phyloP scores from a whole-genome alignment of 2,888 invertebrate species.

The Notodonta dromedarius region DNA sequence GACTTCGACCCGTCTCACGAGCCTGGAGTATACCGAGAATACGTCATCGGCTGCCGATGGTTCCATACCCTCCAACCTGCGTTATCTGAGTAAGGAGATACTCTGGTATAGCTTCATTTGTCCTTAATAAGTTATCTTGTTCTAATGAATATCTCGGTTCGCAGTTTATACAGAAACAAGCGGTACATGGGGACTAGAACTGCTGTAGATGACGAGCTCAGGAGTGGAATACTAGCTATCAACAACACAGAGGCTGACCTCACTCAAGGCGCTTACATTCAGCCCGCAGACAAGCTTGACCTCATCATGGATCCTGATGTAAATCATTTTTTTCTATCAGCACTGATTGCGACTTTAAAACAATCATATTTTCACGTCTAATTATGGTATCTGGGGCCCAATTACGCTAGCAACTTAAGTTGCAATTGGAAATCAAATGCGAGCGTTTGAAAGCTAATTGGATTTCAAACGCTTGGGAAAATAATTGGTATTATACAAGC shows the following conservation, averaged over 20 bases:
- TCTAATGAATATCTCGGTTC: not conserved
- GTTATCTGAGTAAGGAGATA: slow-evolving; percentile 41
- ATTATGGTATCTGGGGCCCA: no score
- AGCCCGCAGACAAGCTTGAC: slow-evolving; percentile 49
- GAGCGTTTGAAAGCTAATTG: no score
- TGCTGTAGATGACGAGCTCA: slow-evolving; percentile 41
- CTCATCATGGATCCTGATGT: slow-evolving; percentile 53
- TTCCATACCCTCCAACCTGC: slow-evolving; percentile 61
- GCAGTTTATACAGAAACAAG: slow-evolving; percentile 48
- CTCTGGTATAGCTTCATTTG: no score
- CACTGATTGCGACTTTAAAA: no score
- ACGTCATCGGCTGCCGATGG: slow-evolving; percentile 85
- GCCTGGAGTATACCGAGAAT: slow-evolving; percentile 85
- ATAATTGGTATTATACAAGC: no score
- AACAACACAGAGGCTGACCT: slow-evolving; percentile 54
- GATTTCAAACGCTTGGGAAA: no score
- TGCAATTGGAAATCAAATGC: no score
- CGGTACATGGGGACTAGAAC: slow-evolving; percentile 42
- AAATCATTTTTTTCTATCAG: slow-evolving; percentile 12
- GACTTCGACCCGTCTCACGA: slow-evolving; percentile 85
- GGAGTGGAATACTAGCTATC: slow-evolving; percentile 46
- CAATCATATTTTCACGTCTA: no score
- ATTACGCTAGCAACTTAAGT: no score
- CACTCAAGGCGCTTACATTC: slow-evolving; percentile 51
- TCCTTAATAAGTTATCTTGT: no score